A percentile compares a stretch with the other conserved stretches of the same genome.
These are phyloP conservation scores for Thymallus thymallus DNA, from an alignment of 2,113 vertebrate genomes.

Conservation along the genomic window DNA sequence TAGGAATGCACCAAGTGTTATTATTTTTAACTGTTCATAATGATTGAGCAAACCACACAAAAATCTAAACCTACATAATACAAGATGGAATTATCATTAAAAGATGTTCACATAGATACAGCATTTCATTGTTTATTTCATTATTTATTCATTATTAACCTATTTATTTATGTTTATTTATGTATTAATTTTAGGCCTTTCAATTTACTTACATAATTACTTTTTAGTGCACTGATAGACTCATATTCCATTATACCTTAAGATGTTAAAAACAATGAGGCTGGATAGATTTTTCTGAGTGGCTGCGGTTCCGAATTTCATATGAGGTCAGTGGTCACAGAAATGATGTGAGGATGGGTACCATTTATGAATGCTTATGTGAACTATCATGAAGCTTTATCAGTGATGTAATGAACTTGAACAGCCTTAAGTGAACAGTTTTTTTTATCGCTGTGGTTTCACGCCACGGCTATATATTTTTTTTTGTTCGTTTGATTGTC, in stretches of 20 bases:
- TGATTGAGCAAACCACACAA: background rate
- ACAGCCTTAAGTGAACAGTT: constrained; percentile 54
- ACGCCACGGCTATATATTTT: background rate
- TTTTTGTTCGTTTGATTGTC: background rate
- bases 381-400: constrained; percentile 28
- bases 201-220: constrained; percentile 6
- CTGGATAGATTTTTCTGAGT: background rate
- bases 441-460: constrained; percentile 28
- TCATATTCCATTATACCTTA: constrained; percentile 48
- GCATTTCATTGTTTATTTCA: background rate
- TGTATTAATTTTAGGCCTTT: constrained; percentile 9
- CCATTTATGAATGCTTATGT: background rate
- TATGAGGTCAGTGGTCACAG: background rate
- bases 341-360: background rate
- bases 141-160: constrained; percentile 1
- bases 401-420: constrained; percentile 37
- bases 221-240: constrained; percentile 36
- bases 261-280: background rate
- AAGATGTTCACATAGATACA: background rate
- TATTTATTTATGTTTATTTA: constrained; percentile 9
- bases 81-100: background rate
- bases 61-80: background rate
- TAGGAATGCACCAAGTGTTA: background rate
- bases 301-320: too few species aligned
- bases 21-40: background rate